Base-by-base conservation (phyloP, 2,113 vertebrate species). In the Coracopsis vasa region DNA sequence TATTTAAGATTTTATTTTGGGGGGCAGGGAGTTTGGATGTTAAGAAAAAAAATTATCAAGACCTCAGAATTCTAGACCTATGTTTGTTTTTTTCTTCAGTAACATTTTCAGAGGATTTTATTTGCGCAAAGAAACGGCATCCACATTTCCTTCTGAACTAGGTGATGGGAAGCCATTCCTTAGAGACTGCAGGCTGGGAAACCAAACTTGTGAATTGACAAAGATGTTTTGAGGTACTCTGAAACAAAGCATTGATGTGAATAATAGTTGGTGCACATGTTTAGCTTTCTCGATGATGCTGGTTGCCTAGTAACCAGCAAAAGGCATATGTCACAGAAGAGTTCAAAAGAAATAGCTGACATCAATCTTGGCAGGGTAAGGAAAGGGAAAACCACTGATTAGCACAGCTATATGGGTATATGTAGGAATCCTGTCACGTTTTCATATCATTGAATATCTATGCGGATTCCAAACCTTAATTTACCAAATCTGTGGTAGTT, bases 221-320 rank as follows among this genome's bases (percentile, higher is more conserved):
- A 67, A 82, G 70, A 58, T 73, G 64, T 65, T 90, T 77, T 72
- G 35, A 84, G 18, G 18, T 80, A 64, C 39, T 92, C 60, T 88
- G 82, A 88, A 78, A 89, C 79, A 94, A 90, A 78, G 23, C 71
- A 16, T 25, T 67, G 75, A 54, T 93, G 18, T 85, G 60, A 66
- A 71, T 73, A 94, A 89, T 19, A 54, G 29, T 60, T 54, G 44
- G 41, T 73, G 67, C 33, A 79, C 56, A 80, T 79, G 60, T 83
- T 64, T 85, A 66, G 42, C 53, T 91, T 88, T 65, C 80, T 80
- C 0, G 1, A 29, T 81, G 33, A 94, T 91, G 62, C 45, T 56
- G 62, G 91, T 94, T 92, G 91, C 89, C 31, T 90, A 65, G 93
- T 74, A 96, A 94, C 93, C 24, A 92, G n/a, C 21, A 62, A 91